Base-by-base conservation (phyloP, 1,140 invertebrate genomes). In the Notospermus geniculatus region DNA sequence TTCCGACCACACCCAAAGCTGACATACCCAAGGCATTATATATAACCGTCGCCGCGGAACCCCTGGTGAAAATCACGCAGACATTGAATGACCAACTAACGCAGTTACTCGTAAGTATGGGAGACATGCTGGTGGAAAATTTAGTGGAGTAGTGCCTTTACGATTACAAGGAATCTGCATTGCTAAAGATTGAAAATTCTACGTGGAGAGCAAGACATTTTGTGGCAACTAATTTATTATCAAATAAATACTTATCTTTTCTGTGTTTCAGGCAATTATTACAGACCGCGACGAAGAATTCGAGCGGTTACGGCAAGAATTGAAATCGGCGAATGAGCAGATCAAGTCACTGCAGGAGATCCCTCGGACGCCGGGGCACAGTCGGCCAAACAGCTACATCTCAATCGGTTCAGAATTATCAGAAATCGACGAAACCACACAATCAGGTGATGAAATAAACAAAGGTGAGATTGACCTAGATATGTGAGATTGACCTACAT, bases 271-370 rank as follows among this genome's bases (percentile, higher is more conserved):
- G 89, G 87, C 86, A 76, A 85, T 88, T 62, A 85, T 90, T 57
- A 89, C 87, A 75, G 86, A 88, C 65, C 82, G 86, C 64, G 90
- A 91, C 73, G 88, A 90, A 71, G 90, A 92, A 75, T 81, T 88
- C 50, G 88, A 90, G 66, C 84, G 86, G 59, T 78, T 91, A 65
- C 84, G 89, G 29, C 86, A 86, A 63, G 89, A 91, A 76, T 79
- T 91, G 63, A 86, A 88, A 62, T 84, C 84, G 69, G 86, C 85
- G 54, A 83, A 88, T 67, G 90, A 91, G 76, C 86, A 88, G 72
- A 77, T 91, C 23, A 88, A 90, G 72, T 70, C 70, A 55, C 64
- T 83, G 30, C 75, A 79, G 39, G 72, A 75, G 58, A 67, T 71
- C 15, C 70, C 76, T 39, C 63, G 65, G 28, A 66, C 58, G 30